A percentile compares a stretch with the other conserved stretches of the same genome.
phyloP scores from a whole-genome alignment of 2,113 vertebrate species.

The Sinosuthora webbiana region DNA sequence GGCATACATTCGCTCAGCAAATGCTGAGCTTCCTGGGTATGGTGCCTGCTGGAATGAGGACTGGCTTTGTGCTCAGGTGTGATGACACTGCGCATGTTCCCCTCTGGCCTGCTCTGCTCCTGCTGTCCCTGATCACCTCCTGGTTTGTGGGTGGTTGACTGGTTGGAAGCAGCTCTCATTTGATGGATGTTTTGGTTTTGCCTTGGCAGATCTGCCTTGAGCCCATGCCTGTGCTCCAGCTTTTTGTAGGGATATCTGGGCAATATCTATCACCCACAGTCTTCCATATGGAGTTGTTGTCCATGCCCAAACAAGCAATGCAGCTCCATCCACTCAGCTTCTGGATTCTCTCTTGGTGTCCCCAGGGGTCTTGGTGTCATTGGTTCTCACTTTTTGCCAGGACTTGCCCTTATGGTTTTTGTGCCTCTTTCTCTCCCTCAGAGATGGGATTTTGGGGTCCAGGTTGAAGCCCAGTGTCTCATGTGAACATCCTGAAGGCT shows the following conservation, averaged over 20 bases:
- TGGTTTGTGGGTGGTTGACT: background rate
- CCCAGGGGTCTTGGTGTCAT: background rate
- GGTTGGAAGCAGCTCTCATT: background rate
- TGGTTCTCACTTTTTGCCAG: background rate
- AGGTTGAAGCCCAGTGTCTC: background rate
- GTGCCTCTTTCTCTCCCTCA: background rate
- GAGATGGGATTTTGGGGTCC: background rate
- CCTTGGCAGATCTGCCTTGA: background rate
- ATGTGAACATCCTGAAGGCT: background rate
- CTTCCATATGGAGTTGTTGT: background rate
- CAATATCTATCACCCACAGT: accelerated
- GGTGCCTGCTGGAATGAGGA: background rate
- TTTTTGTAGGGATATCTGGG: background rate
- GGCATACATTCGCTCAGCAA: accelerated
- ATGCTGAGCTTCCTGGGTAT: background rate
- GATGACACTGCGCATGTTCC: background rate
- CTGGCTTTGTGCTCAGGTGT: background rate
- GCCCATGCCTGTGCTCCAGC: background rate
- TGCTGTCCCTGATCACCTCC: background rate
- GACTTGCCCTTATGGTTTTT: background rate
- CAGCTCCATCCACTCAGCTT: background rate
- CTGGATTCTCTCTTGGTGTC: background rate
- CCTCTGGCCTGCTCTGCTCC: background rate
- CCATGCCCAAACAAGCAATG: background rate
- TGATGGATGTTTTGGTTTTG: background rate